Base-by-base conservation (phyloP, 2,797 vertebrate species). In the Parauchenoglanis ngamensis region DNA sequence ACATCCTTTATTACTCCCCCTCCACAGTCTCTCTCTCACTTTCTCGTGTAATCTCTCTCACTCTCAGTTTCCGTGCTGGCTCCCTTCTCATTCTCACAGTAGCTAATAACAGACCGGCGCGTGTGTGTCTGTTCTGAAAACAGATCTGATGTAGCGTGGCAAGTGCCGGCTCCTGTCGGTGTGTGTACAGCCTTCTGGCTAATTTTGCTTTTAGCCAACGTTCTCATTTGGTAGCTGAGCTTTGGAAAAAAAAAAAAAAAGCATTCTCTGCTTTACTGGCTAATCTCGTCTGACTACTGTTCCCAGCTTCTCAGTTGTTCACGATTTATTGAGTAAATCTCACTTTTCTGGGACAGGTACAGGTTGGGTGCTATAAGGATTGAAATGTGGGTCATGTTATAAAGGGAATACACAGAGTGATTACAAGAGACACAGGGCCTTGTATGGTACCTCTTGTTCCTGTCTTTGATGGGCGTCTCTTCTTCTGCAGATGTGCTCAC, bases 401-500 rank as follows among this genome's bases (percentile, higher is more conserved):
- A 72, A 72, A 84, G 67, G 19, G 31, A 84, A 84, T 63, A 63
- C 59, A 81, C 31, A 7, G 49, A 56, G 12, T 81, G 31, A 49
- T n/a, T 61, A 81, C 6, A 35, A 65, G 23, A 46, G 23, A 81
- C 35, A 81, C 35, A 63, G 35, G 28, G 76, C 59, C 59, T 65
- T 28, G 15, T 46, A 81, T 63, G 40, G 5, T 65, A 65, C 7
- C 25, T 79, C 57, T 46, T 10, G 59, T 88, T 23, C 56, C 87
- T 83, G 86, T 21, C 49, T 88, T 77, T 89, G 70, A 83, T 81
- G 87, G 89, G 88, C 83, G 85, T 91, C 85, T 93, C 86, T 80
- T 92, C 88, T 78, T 87, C 87, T 94, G 93, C 94, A 95, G 93
- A 95, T 94, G 92, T 94, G 93, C 91, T 89, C 89, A 77, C 77